A percentile compares a stretch with the other conserved stretches of the same genome.
Conservation (phyloP, 2,888 invertebrate species). For the Eretmocerus hayati region DNA sequence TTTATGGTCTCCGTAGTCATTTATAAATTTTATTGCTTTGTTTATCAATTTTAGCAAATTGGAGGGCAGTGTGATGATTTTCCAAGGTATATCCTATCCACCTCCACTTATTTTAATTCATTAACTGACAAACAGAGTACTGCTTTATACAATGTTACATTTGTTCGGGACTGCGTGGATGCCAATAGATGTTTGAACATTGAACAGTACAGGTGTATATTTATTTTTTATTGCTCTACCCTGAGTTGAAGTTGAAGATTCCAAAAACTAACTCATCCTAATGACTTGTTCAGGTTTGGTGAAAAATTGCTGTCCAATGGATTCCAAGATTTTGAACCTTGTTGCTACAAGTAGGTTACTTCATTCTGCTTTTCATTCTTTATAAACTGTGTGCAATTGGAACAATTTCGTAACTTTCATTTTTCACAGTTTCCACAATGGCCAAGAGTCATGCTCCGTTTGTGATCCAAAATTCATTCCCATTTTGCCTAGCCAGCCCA, state of each 20-base stretch:
- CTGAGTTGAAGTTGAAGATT: not conserved
- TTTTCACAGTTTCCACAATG: slow-evolving; percentile 18
- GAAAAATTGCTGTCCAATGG: slow-evolving; percentile 12
- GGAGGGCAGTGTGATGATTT: slow-evolving; percentile 16
- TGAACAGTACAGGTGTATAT: slow-evolving; percentile 18
- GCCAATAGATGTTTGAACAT: slow-evolving; percentile 19
- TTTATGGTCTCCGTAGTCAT: too few relatives aligned
- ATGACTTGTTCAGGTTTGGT: slow-evolving; percentile 15
- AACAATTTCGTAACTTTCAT: not conserved
- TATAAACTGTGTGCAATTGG: too few relatives aligned
- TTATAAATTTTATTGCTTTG: too few relatives aligned
- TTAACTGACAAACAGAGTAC: not conserved
- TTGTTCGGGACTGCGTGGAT: slow-evolving; percentile 20
- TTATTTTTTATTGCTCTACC: not conserved
- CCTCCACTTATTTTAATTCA: slow-evolving; percentile 9
- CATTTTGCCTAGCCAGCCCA: too few relatives aligned
- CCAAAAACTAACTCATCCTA: too few relatives aligned
- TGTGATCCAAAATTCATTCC: slow-evolving; percentile 20
- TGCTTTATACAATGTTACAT: slow-evolving; percentile 16
- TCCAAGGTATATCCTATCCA: slow-evolving; percentile 17
- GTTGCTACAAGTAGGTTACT: slow-evolving; percentile 14
- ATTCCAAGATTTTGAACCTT: slow-evolving; percentile 17
- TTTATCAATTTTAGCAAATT: slow-evolving; percentile 11
- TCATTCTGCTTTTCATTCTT: too few relatives aligned
- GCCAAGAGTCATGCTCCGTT: slow-evolving; percentile 11